These are phyloP conservation scores for Atta texana DNA, from an alignment of 1,140 invertebrate genomes.

Conservation along the genomic window DNA sequence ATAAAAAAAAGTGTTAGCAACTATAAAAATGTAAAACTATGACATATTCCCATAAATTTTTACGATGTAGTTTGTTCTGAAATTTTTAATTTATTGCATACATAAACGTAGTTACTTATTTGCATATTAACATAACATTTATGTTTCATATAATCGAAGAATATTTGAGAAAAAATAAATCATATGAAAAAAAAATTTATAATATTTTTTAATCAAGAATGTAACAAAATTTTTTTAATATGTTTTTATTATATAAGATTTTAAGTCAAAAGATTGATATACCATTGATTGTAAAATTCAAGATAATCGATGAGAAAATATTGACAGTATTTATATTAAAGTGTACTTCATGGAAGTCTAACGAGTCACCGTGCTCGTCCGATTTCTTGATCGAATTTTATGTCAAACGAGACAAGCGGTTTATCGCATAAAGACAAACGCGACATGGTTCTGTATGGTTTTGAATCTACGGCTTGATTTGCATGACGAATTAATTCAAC, in stretches of 20 bases:
- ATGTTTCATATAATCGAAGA: background rate
- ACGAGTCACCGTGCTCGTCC: background rate
- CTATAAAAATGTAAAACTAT: background rate
- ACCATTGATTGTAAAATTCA: background rate
- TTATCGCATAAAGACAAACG: background rate
- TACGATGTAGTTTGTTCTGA: background rate
- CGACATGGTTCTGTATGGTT: background rate
- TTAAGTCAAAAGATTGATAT: background rate
- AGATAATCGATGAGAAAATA: background rate
- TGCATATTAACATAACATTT: background rate
- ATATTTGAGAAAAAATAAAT: background rate
- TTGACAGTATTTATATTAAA: background rate
- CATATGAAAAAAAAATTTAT: background rate
- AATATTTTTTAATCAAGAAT: background rate
- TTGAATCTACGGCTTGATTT: slow-evolving; percentile 22
- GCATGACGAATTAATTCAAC: slow-evolving; percentile 59
- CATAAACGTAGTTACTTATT: background rate
- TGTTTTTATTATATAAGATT: background rate
- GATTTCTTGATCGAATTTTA: slow-evolving; percentile 7
- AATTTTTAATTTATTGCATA: slow-evolving; percentile 9
- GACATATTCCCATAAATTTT: background rate
- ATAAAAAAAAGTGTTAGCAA: background rate
- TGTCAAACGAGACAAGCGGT: background rate
- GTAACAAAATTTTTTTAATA: background rate
- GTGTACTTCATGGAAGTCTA: background rate